A percentile compares a stretch with the other conserved stretches of the same genome.
Conservation (phyloP, 2,113 vertebrate species). For the Lanius ludovicianus region DNA sequence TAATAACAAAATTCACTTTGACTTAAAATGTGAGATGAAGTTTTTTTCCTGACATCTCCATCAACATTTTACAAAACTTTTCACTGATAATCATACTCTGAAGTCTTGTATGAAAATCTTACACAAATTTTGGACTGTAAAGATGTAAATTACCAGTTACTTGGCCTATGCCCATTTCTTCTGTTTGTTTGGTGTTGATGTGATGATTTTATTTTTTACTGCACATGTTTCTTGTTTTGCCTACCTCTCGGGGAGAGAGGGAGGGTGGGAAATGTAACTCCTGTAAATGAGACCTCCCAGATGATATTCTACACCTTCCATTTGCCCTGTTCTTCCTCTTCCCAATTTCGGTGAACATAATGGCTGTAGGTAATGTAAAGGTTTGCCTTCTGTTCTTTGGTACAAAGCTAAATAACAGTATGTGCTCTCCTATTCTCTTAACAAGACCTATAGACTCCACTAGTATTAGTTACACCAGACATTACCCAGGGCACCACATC, state of each 20-base stretch:
- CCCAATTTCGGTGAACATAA: not conserved
- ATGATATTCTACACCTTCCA: not conserved
- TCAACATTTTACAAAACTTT: not conserved
- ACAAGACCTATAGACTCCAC: not conserved
- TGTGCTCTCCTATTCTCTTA: not conserved
- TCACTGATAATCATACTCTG: not conserved
- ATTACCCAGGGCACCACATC: not conserved
- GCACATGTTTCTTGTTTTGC: not conserved
- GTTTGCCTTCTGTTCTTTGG: not conserved
- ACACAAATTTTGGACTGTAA: not conserved
- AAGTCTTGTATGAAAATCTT: not conserved
- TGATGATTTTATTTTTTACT: not conserved
- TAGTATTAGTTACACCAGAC: not conserved
- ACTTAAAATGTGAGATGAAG: not conserved
- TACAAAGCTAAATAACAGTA: not conserved
- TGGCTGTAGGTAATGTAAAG: not conserved
- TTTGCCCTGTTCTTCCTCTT: not conserved
- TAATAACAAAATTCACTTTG: not conserved
- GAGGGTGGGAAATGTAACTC: not conserved
- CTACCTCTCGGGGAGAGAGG: fast-evolving
- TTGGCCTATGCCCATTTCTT: not conserved
- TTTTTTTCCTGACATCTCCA: not conserved
- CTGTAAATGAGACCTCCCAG: not conserved
- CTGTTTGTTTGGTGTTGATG: not conserved
- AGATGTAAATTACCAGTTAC: not conserved